Conservation (phyloP, 2,797 vertebrate genomes). For the Tapera naevia region DNA sequence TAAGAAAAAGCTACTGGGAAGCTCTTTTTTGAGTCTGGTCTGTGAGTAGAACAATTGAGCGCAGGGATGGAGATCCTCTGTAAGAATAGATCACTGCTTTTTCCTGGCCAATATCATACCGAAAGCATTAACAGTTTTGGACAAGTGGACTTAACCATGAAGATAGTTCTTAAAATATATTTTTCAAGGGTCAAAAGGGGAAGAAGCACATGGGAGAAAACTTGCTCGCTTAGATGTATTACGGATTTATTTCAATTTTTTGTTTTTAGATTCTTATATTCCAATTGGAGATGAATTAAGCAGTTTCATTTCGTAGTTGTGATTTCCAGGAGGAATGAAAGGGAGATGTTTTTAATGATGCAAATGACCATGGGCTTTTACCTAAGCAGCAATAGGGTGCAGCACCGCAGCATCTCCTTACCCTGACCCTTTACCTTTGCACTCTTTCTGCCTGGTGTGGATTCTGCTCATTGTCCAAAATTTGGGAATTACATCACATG, state of each 20-base stretch:
- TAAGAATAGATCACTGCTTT: neutral
- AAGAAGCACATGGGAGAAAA: rapidly evolving
- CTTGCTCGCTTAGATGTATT: neutral
- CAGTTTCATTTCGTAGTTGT: neutral
- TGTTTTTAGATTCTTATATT: neutral
- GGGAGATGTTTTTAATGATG: neutral
- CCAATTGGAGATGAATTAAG: neutral
- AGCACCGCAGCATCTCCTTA: neutral
- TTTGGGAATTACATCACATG: neutral
- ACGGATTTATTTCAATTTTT: neutral
- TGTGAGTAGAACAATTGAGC: neutral
- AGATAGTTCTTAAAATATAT: neutral
- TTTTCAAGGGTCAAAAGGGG: neutral
- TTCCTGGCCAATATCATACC: neutral
- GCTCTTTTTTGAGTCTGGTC: neutral
- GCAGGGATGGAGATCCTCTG: neutral
- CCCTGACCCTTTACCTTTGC: neutral
- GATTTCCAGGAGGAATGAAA: neutral
- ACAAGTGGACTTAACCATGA: neutral
- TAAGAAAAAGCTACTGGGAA: neutral
- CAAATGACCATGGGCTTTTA: neutral
- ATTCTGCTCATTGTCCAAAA: neutral
- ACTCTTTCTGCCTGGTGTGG: neutral
- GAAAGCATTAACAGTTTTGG: neutral
- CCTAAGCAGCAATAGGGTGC: neutral